Evolutionary conservation across 2,797 vertebrate species (phyloP).

Genomic region (Etheostoma nigrum): DNA sequence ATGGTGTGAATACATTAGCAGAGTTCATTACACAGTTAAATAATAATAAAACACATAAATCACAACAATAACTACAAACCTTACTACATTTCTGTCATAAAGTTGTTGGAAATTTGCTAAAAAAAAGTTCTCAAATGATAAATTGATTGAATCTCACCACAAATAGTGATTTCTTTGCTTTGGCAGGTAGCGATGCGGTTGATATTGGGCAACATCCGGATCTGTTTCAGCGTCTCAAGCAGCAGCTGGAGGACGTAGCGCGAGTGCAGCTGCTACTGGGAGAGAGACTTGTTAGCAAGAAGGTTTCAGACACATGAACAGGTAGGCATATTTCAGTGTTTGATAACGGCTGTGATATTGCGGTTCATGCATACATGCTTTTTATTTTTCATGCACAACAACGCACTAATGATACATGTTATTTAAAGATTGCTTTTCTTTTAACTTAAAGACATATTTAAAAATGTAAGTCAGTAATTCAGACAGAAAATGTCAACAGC

Average conservation of each 20-base stretch:
- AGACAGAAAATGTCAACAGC: neutral
- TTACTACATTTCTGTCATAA: neutral
- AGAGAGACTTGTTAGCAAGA: conserved; percentile 68
- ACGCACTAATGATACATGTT: neutral
- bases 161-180: conserved; percentile 94
- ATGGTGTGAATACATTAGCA: neutral
- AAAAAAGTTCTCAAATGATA: neutral
- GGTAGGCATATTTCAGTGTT: neutral
- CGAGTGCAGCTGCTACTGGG: conserved; percentile 95
- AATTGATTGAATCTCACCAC: conserved; percentile 82
- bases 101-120: neutral
- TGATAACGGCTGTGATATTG: neutral
- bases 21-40: neutral
- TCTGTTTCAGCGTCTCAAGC: conserved; percentile 89
- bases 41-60: neutral
- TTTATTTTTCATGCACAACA: neutral
- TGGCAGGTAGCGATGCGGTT: conserved; percentile 92
- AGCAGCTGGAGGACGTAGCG: conserved; percentile 94
- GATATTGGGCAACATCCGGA: conserved; percentile 93
- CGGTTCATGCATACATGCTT: neutral
- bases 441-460: neutral
- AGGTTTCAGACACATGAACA: neutral
- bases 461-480: neutral
- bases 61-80: neutral
- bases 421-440: neutral